Evolutionary conservation across 2,797 vertebrate species (phyloP).

Genomic region (Graptemys geographica): DNA sequence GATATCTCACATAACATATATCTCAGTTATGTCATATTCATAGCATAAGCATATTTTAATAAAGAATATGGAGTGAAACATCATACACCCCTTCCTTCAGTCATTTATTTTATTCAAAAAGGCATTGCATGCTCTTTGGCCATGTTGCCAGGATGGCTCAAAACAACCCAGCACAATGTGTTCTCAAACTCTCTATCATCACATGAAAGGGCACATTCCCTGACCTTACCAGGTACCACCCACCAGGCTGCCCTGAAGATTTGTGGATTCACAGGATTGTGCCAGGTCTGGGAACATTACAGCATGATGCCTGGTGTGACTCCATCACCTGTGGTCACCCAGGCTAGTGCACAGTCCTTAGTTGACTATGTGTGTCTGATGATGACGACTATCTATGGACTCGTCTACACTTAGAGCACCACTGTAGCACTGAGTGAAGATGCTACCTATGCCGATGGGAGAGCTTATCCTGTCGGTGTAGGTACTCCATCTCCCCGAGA

Average conservation of each 20-base stretch:
- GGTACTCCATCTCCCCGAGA: neutral
- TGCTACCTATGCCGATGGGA: neutral
- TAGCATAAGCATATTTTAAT: no score
- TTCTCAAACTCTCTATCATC: neutral
- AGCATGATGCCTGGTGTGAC: neutral
- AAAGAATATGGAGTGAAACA: no score
- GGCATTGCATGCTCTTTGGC: neutral
- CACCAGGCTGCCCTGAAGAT: neutral
- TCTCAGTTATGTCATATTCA: no score
- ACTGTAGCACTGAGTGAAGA: neutral
- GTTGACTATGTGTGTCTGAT: neutral
- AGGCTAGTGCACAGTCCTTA: neutral
- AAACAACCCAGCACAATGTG: neutral
- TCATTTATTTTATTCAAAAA: neutral
- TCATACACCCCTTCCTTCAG: neutral
- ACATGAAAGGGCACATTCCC: neutral
- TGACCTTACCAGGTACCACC: neutral
- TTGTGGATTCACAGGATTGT: neutral
- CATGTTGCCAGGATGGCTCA: neutral
- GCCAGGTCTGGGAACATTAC: neutral
- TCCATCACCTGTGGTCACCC: neutral
- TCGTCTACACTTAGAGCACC: neutral
- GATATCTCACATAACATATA: no score
- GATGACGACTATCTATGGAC: neutral
- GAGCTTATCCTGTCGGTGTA: neutral